Evolutionary conservation across 2,113 vertebrate species (phyloP), one percentile per base, ranked within the genome.

Genomic region (Upupa epops): DNA sequence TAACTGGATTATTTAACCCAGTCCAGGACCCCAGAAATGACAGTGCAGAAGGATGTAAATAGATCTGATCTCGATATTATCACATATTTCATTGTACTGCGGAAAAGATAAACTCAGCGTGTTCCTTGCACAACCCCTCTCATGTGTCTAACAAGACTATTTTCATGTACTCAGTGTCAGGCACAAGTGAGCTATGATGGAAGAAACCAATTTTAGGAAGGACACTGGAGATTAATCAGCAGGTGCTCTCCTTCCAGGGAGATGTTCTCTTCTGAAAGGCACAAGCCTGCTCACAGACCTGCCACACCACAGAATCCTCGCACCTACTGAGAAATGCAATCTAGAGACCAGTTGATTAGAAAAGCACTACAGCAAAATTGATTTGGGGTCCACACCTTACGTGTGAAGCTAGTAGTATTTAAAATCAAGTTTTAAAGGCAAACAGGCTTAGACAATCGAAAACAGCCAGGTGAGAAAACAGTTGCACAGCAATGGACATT

Each of bases 201-300:
- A 83, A 94, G 86, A 88, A 89, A 59, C 56, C 90, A 77, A 11
- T 73, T 72, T 88, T 75, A 65, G 59, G 52, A 91, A 95, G 88
- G 34, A 94, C 85, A 75, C 13, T 74, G 37, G 74, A 93, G 45
- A 94, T 92, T 66, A 95, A 90, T 74, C 84, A 93, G 72, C 28
- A 73, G 71, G 71, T 73, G 34, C 82, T 91, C 92, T 70, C 42
- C 21, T n/a, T 82, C 82, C 66, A 46, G 2, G 71, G 86, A 54
- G 6, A 18, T 4, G 52, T 70, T 58, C 42, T 52, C n/a, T 84
- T 72, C 87, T 85, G 86, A 92, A 89, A 85, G 71, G 69, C 56
- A 48, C 54, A 58, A 89, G 45, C 60, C 81, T 68, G 37, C 46
- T 75, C 76, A 81, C 28, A 81, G 56, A 51, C 74, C 34, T 37